These are phyloP conservation scores for Pocillopora damicornis DNA, from an alignment of 64 coral and sea anemone genomes.

Conservation along the genomic window DNA sequence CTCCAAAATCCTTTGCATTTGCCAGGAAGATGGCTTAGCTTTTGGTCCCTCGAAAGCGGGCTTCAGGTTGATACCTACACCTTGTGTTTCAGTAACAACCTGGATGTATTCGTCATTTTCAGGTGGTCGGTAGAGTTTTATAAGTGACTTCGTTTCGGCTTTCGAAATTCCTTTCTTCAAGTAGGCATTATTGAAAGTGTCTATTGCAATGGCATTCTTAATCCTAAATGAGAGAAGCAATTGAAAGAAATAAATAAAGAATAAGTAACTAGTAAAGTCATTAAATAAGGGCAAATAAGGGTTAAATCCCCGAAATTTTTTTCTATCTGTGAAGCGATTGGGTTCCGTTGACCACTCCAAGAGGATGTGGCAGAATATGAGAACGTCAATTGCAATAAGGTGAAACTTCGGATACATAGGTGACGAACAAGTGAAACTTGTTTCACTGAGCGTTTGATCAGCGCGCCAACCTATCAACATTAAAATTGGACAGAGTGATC, in stretches of 20 bases:
- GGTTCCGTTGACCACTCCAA: no score
- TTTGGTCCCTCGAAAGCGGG: constrained; percentile 9
- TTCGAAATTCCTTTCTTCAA: not conserved
- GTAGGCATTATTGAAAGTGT: constrained; percentile 37
- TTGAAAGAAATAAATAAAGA: not conserved
- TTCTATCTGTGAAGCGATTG: not conserved
- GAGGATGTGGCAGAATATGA: no score
- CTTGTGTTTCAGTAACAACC: constrained; percentile 48
- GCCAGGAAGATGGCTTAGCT: not conserved
- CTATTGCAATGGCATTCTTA: constrained; percentile 47
- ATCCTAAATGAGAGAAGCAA: constrained; percentile 21
- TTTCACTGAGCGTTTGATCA: no score
- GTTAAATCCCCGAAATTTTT: not conserved
- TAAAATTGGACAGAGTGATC: no score
- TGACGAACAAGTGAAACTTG: no score
- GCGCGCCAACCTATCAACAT: no score
- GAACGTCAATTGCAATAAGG: no score
- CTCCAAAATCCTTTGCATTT: not conserved
- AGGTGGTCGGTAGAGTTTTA: not conserved
- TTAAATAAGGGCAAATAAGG: not conserved
- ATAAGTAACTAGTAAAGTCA: not conserved
- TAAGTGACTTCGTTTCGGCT: not conserved
- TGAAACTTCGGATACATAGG: no score
- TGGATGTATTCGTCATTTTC: constrained; percentile 53
- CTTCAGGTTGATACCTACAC: constrained; percentile 62